phyloP scores from a whole-genome alignment of 2,888 invertebrate genomes.

The Lithodes maja region DNA sequence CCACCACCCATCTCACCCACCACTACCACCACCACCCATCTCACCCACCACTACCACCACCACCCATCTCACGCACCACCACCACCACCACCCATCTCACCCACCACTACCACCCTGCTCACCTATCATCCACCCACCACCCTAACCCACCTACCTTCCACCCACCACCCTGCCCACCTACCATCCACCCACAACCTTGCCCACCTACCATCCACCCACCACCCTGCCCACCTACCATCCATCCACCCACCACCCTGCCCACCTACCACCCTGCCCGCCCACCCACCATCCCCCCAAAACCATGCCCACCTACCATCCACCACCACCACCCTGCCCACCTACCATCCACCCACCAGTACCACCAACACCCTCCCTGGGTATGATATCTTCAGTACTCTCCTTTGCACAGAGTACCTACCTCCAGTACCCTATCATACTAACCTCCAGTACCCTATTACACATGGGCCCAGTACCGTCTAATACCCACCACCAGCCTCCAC shows the following conservation, averaged over 20 bases:
- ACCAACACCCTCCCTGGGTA: too few species aligned
- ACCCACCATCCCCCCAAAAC: not conserved
- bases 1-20: not conserved
- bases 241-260: not conserved
- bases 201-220: not conserved
- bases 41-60: not conserved
- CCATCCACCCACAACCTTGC: not conserved
- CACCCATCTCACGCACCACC: not conserved
- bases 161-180: not conserved
- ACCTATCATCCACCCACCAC: not conserved
- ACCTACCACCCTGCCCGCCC: not conserved
- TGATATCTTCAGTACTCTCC: too few species aligned
- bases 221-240: conserved; percentile 8
- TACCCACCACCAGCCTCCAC: too few species aligned
- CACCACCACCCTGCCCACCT: too few species aligned
- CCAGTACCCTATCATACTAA: too few species aligned
- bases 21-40: not conserved
- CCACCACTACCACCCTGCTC: not conserved
- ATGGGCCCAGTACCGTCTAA: too few species aligned
- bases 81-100: not conserved
- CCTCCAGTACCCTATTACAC: too few species aligned
- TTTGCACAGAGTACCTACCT: too few species aligned
- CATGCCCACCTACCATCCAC: not conserved
- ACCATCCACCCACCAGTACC: too few species aligned
- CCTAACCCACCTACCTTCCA: conserved; percentile 12